Conservation (phyloP, 2,797 vertebrate species). For the Lemur catta region DNA sequence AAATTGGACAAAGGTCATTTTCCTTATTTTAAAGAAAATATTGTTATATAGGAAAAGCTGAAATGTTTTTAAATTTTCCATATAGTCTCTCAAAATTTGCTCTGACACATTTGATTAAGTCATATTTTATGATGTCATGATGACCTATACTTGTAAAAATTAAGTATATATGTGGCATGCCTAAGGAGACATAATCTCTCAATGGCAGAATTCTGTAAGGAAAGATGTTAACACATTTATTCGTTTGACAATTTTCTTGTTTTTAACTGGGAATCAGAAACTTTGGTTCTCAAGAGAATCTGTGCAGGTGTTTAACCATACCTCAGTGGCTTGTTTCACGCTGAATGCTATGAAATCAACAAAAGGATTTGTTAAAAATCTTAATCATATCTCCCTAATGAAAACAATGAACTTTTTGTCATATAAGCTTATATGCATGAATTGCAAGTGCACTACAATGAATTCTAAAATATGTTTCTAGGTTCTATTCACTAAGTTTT, state of each 20-base stretch:
- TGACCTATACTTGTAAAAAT: background rate
- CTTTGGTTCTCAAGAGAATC: background rate
- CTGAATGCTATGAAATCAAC: background rate
- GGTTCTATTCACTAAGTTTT: background rate
- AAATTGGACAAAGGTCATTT: background rate
- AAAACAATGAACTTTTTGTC: background rate
- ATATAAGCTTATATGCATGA: background rate
- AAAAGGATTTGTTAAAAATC: background rate
- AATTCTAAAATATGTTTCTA: background rate
- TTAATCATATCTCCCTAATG: background rate
- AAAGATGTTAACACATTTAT: background rate
- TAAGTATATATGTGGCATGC: background rate
- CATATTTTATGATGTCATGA: background rate
- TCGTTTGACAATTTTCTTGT: background rate
- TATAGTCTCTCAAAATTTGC: background rate
- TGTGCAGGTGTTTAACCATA: background rate
- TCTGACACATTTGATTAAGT: background rate
- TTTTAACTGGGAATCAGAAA: background rate
- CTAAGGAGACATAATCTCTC: background rate
- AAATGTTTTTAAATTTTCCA: background rate
- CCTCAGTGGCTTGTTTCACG: background rate
- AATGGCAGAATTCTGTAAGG: background rate
- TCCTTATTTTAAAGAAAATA: background rate
- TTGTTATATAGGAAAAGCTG: background rate
- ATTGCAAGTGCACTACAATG: background rate